A percentile compares a stretch with the other conserved stretches of the same genome.
phyloP scores from a whole-genome alignment of 2,888 invertebrate genomes.

The Branchinecta sandiegonensis region DNA sequence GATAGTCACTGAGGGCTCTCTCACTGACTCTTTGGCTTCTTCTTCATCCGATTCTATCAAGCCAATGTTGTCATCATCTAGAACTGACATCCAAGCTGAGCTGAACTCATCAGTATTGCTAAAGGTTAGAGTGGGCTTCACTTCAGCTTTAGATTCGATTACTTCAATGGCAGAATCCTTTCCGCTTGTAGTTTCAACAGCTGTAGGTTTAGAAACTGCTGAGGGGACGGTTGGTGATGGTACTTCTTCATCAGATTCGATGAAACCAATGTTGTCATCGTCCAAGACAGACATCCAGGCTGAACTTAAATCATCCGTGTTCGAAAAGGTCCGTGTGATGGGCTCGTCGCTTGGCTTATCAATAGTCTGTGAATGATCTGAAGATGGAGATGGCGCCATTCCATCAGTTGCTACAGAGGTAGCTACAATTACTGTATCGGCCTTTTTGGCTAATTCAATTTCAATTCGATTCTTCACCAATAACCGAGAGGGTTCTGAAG shows the following conservation, averaged over 20 bases:
- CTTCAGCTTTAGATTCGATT: neutral
- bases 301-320: conserved; percentile 29
- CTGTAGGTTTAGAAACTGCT: neutral
- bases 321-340: conserved; percentile 23
- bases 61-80: conserved; percentile 32
- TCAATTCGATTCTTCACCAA: too few relatives aligned
- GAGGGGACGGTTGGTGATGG: conserved; percentile 15
- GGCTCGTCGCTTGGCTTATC: too few relatives aligned
- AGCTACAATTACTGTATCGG: too few relatives aligned
- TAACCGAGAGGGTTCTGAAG: too few relatives aligned
- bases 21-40: too few relatives aligned
- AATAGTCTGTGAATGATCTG: too few relatives aligned
- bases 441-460: too few relatives aligned
- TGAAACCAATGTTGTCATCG: conserved; percentile 36
- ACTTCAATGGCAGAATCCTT: conserved; percentile 17
- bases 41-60: too few relatives aligned
- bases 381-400: too few relatives aligned
- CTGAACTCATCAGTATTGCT: conserved; percentile 2
- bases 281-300: conserved; percentile 35
- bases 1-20: too few relatives aligned
- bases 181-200: neutral
- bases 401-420: too few relatives aligned
- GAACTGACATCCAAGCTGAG: conserved; percentile 32
- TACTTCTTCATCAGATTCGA: conserved; percentile 27
- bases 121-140: neutral